A percentile compares a stretch with the other conserved stretches of the same genome.
Conservation (phyloP, 2,113 vertebrate genomes). For the Brachypteracias leptosomus region DNA sequence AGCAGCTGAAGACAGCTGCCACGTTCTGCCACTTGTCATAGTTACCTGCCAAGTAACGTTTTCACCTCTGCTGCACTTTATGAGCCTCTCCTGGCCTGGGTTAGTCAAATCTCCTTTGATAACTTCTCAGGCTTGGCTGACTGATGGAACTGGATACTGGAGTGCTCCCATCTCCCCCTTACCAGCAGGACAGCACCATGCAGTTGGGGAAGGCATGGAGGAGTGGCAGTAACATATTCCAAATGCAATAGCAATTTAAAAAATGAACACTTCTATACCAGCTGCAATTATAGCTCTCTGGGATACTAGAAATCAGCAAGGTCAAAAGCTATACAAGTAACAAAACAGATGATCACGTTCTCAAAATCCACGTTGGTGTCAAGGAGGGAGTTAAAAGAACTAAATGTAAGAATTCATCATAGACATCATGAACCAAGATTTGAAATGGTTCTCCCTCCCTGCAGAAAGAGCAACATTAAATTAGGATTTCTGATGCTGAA, state of each 20-base stretch:
- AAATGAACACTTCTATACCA: conserved; percentile 36
- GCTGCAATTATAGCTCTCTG: conserved; percentile 21
- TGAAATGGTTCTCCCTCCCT: background rate
- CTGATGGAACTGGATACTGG: background rate
- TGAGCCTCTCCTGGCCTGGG: background rate
- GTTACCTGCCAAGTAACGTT: background rate
- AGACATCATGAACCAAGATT: background rate
- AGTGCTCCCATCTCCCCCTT: background rate
- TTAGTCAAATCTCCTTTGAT: background rate
- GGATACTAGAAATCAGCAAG: conserved; percentile 39
- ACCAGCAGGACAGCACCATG: background rate
- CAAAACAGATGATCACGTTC: conserved; percentile 15
- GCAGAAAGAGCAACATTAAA: conserved; percentile 29
- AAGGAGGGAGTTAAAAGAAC: background rate
- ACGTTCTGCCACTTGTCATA: background rate
- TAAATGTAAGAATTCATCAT: background rate
- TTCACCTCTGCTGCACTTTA: background rate
- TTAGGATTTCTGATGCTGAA: conserved; percentile 7
- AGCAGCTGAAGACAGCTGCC: background rate
- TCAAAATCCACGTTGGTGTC: background rate
- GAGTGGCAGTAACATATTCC: background rate
- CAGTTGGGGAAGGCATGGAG: conserved; percentile 19
- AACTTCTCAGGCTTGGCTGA: background rate
- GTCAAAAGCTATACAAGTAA: conserved; percentile 38
- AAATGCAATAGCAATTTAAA: conserved; percentile 41